Evolutionary conservation across 2,113 vertebrate genomes (phyloP), one percentile per base, ranked within the genome.

Genomic region (Notiomystis cincta): DNA sequence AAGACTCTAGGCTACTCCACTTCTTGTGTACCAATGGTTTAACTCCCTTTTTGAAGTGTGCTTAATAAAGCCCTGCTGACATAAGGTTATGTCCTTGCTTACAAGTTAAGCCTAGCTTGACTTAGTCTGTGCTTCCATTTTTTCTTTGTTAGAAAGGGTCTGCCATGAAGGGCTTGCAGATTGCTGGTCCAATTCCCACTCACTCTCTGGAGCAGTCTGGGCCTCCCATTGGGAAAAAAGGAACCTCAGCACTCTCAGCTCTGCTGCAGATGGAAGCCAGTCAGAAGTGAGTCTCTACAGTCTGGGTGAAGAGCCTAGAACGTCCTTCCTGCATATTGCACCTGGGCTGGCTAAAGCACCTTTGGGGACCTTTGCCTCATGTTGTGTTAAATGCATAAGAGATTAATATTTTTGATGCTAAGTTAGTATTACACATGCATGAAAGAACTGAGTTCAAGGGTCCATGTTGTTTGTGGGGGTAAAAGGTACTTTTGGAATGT

Each of bases 201-300:
- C 99, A 99, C 81, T 97, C 98, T 13, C 79, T 98, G 1, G 99
- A 99, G 83, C 98, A 99, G 6, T 38, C 98, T 14, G 98, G 95
- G 3, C 98, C 99, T 60, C 98, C 98, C 0, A 96, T 99, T 65
- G 99, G 98, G 60, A 99, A 99, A 96, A 99, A 99, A 90, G 99
- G 99, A 71, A 99, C 99, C 2, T 99, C 99, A 0, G 99, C 98
- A 1, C 97, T 99, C 24, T 98, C 99, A 2, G 99, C 99, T 27
- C 96, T 99, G 86, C 96, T 99, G 94, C 99, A 99, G 96, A 98
- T 99, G 98, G 99, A 99, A 71, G 99, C 99, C 96, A 99, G 97
- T 97, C 99, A 99, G 89, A 99, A 99, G 99, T 99, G 97, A 99
- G 99, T 98, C 33, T 57, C 45, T 72, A 1, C 45, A 57, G 35